Evolutionary conservation across 2,888 invertebrate genomes (phyloP), one percentile per base, ranked within the genome.

Genomic region (Rutpela maculata): DNA sequence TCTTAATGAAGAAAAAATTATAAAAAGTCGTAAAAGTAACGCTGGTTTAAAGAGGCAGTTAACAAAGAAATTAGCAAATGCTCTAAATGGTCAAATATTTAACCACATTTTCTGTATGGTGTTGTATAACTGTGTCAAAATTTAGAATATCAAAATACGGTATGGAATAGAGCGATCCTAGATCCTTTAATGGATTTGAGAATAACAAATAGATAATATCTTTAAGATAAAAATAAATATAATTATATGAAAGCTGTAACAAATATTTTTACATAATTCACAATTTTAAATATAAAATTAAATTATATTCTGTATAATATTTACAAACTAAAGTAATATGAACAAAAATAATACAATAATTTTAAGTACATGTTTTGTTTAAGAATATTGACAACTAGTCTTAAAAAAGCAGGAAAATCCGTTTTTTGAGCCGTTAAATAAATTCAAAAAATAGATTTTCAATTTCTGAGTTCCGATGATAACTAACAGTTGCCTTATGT

Each of bases 181-280:
- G 12, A 70, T 70, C 69, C 69, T 38, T 35, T 62, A 68, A 43
- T 60, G 68, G 67, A 67, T 74, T 74, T 17, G 26, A 67, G 67
- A 74, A 38, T 38, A 62, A 67, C 35, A 74, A 74, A 59, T 26
- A 74, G 31, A 15, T 18, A 26, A 55, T 68, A 74, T 74, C 74
- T 74, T 74, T 74, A 68, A 74, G 74, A 74, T 74, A 74, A 74
- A 74, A 74, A 74, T 62, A 74, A 74, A 68, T 74, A 74, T 74
- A 56, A 50, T 74, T 67, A 35, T 67, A 74, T 74, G 35, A 31
- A 26, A 22, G 72, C 55, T 72, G 62, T 74, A 74, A 74, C 74
- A 68, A 66, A 74, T 66, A 62, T 68, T 62, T 74, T 68, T 68
- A 74, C 62, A 68, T 62, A 68, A 69, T 59, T 68, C 74, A 60